A percentile compares a stretch with the other conserved stretches of the same genome.
Conservation (phyloP, 2,888 invertebrate genomes). For the Volucella inanis region DNA sequence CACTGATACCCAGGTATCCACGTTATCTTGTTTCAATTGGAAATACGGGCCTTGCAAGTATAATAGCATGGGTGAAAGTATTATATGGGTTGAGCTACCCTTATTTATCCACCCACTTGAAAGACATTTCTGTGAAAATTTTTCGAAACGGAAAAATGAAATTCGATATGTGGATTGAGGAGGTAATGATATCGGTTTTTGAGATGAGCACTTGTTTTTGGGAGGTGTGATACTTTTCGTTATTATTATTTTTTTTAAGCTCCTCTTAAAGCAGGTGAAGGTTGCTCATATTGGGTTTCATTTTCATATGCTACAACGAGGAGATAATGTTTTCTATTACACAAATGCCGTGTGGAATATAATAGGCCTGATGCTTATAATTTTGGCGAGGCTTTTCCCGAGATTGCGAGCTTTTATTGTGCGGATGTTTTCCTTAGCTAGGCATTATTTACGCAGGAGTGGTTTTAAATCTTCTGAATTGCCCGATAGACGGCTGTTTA, state of each 20-base stretch:
- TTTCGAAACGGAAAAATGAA: not conserved
- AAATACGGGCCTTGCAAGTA: not conserved
- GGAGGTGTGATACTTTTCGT: conserved; percentile 1
- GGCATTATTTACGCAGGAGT: too few relatives aligned
- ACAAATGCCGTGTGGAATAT: too few relatives aligned
- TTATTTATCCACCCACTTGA: not conserved
- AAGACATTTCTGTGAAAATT: not conserved
- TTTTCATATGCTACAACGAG: not conserved
- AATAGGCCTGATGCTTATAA: too few relatives aligned
- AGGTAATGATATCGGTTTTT: not conserved
- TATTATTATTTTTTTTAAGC: not conserved
- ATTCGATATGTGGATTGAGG: not conserved
- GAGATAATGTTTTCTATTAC: not conserved
- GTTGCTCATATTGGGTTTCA: conserved; percentile 8
- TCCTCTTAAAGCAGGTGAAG: conserved; percentile 11
- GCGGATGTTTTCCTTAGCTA: too few relatives aligned
- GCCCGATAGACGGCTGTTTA: too few relatives aligned
- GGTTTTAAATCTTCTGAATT: too few relatives aligned
- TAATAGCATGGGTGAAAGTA: conserved; percentile 1
- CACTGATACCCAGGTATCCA: too few relatives aligned
- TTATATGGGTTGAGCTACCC: not conserved
- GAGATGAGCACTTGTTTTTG: not conserved
- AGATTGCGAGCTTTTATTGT: too few relatives aligned
- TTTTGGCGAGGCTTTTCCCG: too few relatives aligned
- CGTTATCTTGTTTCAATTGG: conserved; percentile 14